These are phyloP conservation scores for Cynopterus sphinx DNA, from an alignment of 2,797 vertebrate genomes.

Conservation along the genomic window DNA sequence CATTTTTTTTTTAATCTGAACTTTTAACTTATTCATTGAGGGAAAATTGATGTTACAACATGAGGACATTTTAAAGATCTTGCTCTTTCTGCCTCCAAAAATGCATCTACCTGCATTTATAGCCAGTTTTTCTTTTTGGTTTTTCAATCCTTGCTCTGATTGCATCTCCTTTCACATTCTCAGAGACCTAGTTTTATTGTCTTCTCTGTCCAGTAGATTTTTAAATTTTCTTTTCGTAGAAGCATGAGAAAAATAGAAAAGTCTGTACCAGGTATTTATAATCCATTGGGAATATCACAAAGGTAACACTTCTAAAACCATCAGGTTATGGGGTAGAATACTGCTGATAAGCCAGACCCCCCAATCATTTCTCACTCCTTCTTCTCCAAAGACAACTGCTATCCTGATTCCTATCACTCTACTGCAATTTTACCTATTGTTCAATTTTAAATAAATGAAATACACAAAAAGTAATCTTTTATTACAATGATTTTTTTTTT, in stretches of 20 bases:
- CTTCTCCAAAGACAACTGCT: not conserved
- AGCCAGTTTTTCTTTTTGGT: not conserved
- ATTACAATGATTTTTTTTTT: not conserved
- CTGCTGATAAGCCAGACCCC: not conserved
- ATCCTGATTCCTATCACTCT: not conserved
- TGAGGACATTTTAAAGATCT: not conserved
- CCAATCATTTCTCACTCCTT: not conserved
- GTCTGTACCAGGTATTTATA: not conserved
- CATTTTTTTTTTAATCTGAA: not conserved
- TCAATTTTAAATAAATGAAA: not conserved
- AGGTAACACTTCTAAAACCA: rapidly evolving
- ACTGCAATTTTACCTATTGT: not conserved
- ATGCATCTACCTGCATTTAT: not conserved
- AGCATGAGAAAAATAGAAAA: not conserved
- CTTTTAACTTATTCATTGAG: not conserved
- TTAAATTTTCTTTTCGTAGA: not conserved
- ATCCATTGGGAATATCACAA: not conserved
- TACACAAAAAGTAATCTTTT: not conserved
- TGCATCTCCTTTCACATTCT: not conserved
- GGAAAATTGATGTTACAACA: not conserved
- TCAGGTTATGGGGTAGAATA: not conserved
- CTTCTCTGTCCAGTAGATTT: not conserved
- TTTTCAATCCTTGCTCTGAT: not conserved
- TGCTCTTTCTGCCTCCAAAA: not conserved
- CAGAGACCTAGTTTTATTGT: not conserved